These are phyloP conservation scores for Gavialis gangeticus DNA, from an alignment of 2,113 vertebrate species.

Conservation along the genomic window DNA sequence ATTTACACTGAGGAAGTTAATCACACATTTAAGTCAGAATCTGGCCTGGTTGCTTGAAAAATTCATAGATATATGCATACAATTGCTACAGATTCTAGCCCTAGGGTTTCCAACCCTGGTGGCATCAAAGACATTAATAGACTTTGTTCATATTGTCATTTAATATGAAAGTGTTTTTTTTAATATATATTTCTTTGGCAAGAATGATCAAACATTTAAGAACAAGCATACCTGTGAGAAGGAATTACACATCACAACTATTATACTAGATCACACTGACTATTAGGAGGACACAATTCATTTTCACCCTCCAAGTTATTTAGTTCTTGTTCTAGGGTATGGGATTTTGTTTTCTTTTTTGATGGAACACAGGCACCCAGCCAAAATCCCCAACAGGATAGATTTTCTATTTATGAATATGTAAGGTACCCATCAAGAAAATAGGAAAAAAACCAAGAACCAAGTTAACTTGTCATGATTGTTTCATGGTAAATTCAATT, in stretches of 20 bases:
- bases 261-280: neutral
- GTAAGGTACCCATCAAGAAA: neutral
- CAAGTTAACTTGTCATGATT: neutral
- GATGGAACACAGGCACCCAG: neutral
- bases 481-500: neutral
- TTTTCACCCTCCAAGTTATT: conserved; percentile 37
- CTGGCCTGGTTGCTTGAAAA: conserved; percentile 22
- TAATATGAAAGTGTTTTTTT: conserved; percentile 20
- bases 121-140: conserved; percentile 23
- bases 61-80: neutral
- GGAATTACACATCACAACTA: neutral
- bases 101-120: neutral
- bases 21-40: conserved; percentile 30
- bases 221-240: conserved; percentile 53
- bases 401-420: fast-evolving
- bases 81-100: neutral
- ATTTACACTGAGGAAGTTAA: neutral
- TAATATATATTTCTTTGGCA: neutral
- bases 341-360: neutral
- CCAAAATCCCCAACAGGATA: neutral
- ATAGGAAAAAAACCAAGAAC: neutral
- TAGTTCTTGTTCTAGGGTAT: neutral
- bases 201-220: neutral
- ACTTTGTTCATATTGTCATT: neutral
- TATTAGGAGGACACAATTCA: neutral